Percentiles rank a stretch among this genome's conserved stretches.
Evolutionary conservation across 2,113 vertebrate species (phyloP).

Genomic region (Bubalus kerabau): DNA sequence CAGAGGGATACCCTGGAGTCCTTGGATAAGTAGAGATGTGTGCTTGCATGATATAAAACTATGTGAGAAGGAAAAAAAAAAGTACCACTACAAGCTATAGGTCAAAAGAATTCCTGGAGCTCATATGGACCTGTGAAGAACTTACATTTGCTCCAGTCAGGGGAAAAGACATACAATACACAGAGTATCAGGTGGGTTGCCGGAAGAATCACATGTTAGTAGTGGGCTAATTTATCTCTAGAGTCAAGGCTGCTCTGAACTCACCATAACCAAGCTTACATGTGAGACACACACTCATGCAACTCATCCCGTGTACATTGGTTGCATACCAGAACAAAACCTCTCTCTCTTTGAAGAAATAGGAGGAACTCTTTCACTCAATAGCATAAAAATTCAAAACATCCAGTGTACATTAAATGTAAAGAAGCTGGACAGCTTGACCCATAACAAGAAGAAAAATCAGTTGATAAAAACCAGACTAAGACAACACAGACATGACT

Average conservation of each 20-base stretch:
- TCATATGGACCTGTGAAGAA: background rate
- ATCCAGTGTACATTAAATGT: background rate
- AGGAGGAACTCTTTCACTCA: background rate
- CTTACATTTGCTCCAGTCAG: background rate
- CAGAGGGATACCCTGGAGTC: background rate
- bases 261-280: background rate
- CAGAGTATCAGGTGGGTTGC: background rate
- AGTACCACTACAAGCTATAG: background rate
- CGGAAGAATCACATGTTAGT: background rate
- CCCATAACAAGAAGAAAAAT: background rate
- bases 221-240: background rate
- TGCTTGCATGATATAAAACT: background rate
- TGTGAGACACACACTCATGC: background rate
- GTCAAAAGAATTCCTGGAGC: background rate
- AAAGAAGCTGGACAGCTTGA: background rate
- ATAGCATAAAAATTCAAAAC: background rate
- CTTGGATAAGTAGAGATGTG: background rate
- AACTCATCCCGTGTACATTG: background rate
- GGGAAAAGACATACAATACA: background rate
- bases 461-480: background rate
- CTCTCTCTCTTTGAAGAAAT: background rate
- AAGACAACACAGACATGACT: background rate
- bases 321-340: background rate
- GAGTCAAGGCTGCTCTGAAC: background rate
- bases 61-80: background rate